These are phyloP conservation scores for Tupaia chinensis DNA, from an alignment of 2,113 vertebrate species.

Conservation along the genomic window DNA sequence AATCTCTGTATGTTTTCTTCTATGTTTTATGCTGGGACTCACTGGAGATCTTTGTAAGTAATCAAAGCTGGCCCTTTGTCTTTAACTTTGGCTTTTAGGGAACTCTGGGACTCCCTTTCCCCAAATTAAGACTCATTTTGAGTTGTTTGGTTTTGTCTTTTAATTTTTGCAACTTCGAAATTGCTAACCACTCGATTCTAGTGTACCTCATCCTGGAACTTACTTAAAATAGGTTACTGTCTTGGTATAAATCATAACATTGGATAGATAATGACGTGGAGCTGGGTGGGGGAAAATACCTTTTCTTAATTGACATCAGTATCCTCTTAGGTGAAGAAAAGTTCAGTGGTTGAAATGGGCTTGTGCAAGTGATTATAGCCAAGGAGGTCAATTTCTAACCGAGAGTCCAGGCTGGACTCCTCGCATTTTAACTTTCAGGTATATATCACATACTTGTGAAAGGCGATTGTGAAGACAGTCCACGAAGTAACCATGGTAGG, in stretches of 20 bases:
- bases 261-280: background rate
- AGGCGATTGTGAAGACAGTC: background rate
- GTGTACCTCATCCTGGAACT: background rate
- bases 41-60: constrained; percentile 82
- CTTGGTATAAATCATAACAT: constrained; percentile 22
- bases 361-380: background rate
- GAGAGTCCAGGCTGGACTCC: background rate
- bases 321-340: background rate
- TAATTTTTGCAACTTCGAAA: constrained; percentile 60
- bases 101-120: constrained; percentile 49
- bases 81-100: constrained; percentile 74
- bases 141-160: constrained; percentile 26
- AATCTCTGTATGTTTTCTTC: constrained; percentile 81
- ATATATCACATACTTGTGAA: background rate
- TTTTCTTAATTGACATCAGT: background rate
- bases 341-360: background rate
- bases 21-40: constrained; percentile 82
- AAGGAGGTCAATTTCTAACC: constrained; percentile 15
- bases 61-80: constrained; percentile 78
- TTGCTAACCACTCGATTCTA: constrained; percentile 10
- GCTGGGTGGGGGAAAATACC: background rate
- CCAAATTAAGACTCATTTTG: constrained; percentile 59
- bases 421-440: constrained; percentile 40
- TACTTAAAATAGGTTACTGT: constrained; percentile 46
- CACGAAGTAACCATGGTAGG: background rate